Base-by-base conservation (phyloP, 2,113 vertebrate genomes). In the Suricata suricatta region DNA sequence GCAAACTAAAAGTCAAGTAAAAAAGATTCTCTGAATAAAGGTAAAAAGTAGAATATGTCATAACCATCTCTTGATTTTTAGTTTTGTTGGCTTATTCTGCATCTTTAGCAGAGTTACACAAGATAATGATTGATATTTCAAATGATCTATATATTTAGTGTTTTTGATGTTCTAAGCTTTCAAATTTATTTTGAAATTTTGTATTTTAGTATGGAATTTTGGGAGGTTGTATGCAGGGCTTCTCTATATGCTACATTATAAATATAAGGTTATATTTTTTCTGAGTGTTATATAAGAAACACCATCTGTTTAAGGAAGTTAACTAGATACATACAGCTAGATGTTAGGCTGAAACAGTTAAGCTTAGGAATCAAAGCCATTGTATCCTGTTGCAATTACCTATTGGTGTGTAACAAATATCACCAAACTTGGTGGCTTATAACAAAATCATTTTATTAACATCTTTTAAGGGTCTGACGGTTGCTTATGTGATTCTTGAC, bases 271-370 rank as follows among this genome's bases (percentile, higher is more conserved):
- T 5, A 69, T 71, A 25, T 21, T 57, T 84, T 81, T 29, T 6
- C 15, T 96, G 84, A 21, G 35, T 91, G 90, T 95, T 95, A 80
- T 54, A 44, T 72, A 90, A 64, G 14, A 35, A 72, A 72, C 88
- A 7, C 0, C 6, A 10, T 60, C 17, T 81, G 2, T 25, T 52
- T 54, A 90, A 89, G 16, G 3, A 81, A 76, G 13, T 82, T 87
- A 90, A 79, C 4, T 11, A 84, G 57, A 10, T 2, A 76, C 16
- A 35, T 38, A 35, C 41, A 47, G 35, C 1, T 60, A 93, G 14
- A 31, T 25, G 7, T 88, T 14, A 79, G 16, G 2, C 5, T 33
- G 2, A 68, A 91, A 77, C 85, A 47, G 35, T 8, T 21, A 68
- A 52, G 54, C 71, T 94, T 16, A 90, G 4, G 25, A 50, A 72